Base-by-base conservation (phyloP, 2,113 vertebrate species). In the Callopanchax toddi region DNA sequence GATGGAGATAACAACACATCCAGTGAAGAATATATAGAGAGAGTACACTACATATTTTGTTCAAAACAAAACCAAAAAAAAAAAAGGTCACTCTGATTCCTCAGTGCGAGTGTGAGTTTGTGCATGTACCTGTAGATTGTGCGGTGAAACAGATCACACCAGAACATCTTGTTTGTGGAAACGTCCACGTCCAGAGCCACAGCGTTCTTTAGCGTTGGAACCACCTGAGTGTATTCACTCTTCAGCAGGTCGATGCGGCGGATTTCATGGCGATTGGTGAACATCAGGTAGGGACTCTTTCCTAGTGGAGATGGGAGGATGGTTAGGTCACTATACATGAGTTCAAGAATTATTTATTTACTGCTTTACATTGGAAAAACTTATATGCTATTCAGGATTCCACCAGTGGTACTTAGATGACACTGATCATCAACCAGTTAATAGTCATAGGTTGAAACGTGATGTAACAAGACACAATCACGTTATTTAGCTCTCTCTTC, bases 211-310 rank as follows among this genome's bases (percentile, higher is more conserved):
- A 99, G 89, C 62, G 95, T 95, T 56, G 96, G 94, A 16, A 96
- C 95, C 80, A 99, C 93, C 32, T 95, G 96, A 0, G 92, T 91
- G 68, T 99, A 96, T 78, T 97, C 95, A 40, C 93, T 94, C 87
- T 94, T 97, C 70, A 95, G 92, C 83, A 97, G 87, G 86, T 97
- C 95, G 42, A 99, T 96, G 75, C 92, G 94, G 0, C 95, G 94
- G 49, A 99, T 97, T 84, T 99, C 97, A 0, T 99, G 97, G 1
- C 96, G 95, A 83, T 98, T 98, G 55, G 97, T 98, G 85, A 99
- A 99, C 86, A 99, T 93, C 36, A 99, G 91, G 73, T 94, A 97
- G 0, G 97, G 96, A 71, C 94, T 98, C 78, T 93, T 95, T 67
- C 97, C 97, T 93, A 68, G 15, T 20, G 77, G 57, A 52, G 12